Base-by-base conservation (phyloP, 2,797 vertebrate genomes). In the Tenualosa thibaudeaui region DNA sequence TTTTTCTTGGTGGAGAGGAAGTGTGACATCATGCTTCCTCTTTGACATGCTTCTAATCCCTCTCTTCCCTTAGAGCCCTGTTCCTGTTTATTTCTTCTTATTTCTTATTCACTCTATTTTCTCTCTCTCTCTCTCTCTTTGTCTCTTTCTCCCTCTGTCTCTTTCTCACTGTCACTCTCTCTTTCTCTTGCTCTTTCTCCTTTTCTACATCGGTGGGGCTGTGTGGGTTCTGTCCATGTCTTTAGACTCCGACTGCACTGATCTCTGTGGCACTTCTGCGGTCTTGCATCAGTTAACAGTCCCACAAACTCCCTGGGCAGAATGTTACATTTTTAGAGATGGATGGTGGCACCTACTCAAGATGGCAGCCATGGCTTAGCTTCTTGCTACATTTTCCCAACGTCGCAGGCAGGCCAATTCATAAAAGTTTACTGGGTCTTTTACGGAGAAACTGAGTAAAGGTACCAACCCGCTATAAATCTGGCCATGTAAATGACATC, bases 91-190 rank as follows among this genome's bases (percentile, higher is more conserved):
- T 89, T 89, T 85, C 12, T 78, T 88, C 85, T 83, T 87, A 87
- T 86, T 37, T 31, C 68, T 17, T 75, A 75, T 75, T 37, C 15
- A 40, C 37, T 40, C 2, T 40, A 17, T 75, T 40, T 3, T 17
- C 17, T 87, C 17, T 19, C 40, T 17, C 62, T 26, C 3, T 15
- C 13, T 81, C 46, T 75, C 13, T 65, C 19, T 43, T 31, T 31
- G 31, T 53, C 87, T 60, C 87, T 87, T 81, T 65, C 50, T 87
- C 87, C 86, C 87, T 90, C 89, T 88, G 84, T 53, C 83, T n/a
- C 78, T 17, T 19, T 65, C 83, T 31, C 26, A 51, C 46, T 54
- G 7, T 26, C 9, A 46, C 81, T 78, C 49, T 24, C 84, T 58
- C 68, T 81, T 37, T 43, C 68, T 43, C 53, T 54, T n/a, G 8